Base-by-base conservation (phyloP, 1,140 invertebrate species). In the Penaeus chinensis region DNA sequence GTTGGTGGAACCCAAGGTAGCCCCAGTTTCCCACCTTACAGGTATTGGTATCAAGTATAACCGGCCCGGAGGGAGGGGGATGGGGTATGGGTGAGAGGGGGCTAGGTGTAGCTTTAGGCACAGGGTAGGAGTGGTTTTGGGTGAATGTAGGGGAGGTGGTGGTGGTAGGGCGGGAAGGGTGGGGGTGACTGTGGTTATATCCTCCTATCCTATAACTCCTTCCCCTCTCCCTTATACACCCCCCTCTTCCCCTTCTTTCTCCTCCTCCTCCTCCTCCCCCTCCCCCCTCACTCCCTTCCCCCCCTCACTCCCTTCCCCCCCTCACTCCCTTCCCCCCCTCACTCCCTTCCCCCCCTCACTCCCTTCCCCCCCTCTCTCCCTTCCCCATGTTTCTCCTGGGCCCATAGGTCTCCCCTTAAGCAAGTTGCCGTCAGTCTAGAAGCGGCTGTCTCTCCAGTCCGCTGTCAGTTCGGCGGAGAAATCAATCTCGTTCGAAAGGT, bases 1-100 rank as follows among this genome's bases (percentile, higher is more conserved):
- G 69, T 27, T 2, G 78, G 47, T 24, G 54, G 20, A 24, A 8
- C 42, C 32, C 2, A 32, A 32, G 32, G 47, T 27, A 62, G 78
- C 78, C 78, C 78, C 62, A 80, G 78, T 80, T 80, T 80, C 78
- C 78, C 78, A 80, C 78, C 78, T 13, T 80, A 24, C 78, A 20
- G 62, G 78, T 80, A 60, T 47, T 32, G 22, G 78, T 47, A 20
- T 61, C 78, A n/a, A 62, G 78, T 80, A n/a, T 47, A 60, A 80
- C 78, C 78, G 78, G 78, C 22, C 78, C 60, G 32, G 18, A 74
- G 18, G 27, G 54, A 54, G 4, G 71, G 18, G 18, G 27, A 37
- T 24, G 18, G 27, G 42, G 5, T 27, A 74, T 7, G 27, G 27
- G 16, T 54, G 16, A 11, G 54, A 74, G 24, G 19, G 19, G 27